Base-by-base conservation (phyloP, 2,888 invertebrate genomes). In the Acanthacorydalis orientalis region DNA sequence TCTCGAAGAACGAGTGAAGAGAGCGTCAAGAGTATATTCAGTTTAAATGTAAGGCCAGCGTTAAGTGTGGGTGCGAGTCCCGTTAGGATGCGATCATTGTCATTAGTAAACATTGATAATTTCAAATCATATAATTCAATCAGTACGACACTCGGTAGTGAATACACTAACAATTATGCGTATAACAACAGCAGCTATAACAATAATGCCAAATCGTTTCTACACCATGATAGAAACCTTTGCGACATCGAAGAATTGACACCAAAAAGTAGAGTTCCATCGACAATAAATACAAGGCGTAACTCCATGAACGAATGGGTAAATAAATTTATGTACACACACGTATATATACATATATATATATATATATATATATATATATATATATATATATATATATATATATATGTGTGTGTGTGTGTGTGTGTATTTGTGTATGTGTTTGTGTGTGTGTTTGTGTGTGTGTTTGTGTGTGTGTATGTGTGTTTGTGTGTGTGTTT, bases 1-100 rank as follows among this genome's bases (percentile, higher is more conserved):
- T 64, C 63, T 2, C 55, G 64, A 52, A 52, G 64, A 43, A 54
- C 59, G 1, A 63, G 63, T 49, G 59, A 60, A 49, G 64, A 63
- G 47, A 63, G 63, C 53, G 57, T 57, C 49, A 64, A 63, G 48
- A 63, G 62, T 53, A 57, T 57, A 1, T 56, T 57, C 49, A 63
- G 61, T 49, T 47, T 62, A 7, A 60, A 61, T 52, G 59, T 60
- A 10, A 60, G 62, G 0, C 39, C 14, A 31, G 14, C 39, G 11
- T 32, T 12, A 32, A 35, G 16, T 35, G 37, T 2, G 9, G 23
- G 7, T 4, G 15, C n/a, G 4, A 46, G n/a, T 12, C 39, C 40
- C 12, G 12, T 34, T 32, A 40, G 23, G 14, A 15, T 39, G 32
- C 31, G 46, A n/a, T 46, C 46, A 40, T 40, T 40, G 23, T 46